Evolutionary conservation across 2,113 vertebrate genomes (phyloP).

Genomic region (Rana temporaria): DNA sequence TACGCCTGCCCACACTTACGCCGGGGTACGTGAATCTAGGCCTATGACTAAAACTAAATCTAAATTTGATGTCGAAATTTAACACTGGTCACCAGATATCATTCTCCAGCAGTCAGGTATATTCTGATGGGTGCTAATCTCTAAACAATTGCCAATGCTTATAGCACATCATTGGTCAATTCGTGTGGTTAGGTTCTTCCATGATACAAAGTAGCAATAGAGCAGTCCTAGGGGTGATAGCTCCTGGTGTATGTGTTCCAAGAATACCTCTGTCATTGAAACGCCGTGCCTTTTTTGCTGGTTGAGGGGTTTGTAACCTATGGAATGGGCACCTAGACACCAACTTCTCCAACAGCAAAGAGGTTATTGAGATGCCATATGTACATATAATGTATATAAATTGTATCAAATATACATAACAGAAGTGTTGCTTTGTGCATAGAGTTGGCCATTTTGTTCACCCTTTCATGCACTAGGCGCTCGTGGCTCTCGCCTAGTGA

Average conservation of each 20-base stretch:
- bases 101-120: no score
- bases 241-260: neutral
- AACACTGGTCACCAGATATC: no score
- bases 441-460: no score
- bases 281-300: conserved; percentile 42
- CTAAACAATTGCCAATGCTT: no score
- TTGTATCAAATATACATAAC: neutral
- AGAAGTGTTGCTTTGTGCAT: neutral
- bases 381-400: neutral
- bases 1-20: no score
- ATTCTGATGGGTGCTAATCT: no score
- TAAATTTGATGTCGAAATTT: no score
- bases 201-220: conserved; percentile 29
- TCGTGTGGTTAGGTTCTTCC: neutral
- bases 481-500: neutral
- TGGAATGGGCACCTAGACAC: neutral
- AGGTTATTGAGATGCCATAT: conserved; percentile 42
- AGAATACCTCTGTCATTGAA: neutral
- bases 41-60: no score
- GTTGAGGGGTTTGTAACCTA: conserved; percentile 8
- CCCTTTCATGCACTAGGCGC: no score
- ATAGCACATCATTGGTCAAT: no score
- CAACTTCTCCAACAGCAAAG: conserved; percentile 30
- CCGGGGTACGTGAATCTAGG: no score
- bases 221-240: neutral